Evolutionary conservation across 1,140 invertebrate genomes (phyloP).

Genomic region (Frieseomelitta varia): DNA sequence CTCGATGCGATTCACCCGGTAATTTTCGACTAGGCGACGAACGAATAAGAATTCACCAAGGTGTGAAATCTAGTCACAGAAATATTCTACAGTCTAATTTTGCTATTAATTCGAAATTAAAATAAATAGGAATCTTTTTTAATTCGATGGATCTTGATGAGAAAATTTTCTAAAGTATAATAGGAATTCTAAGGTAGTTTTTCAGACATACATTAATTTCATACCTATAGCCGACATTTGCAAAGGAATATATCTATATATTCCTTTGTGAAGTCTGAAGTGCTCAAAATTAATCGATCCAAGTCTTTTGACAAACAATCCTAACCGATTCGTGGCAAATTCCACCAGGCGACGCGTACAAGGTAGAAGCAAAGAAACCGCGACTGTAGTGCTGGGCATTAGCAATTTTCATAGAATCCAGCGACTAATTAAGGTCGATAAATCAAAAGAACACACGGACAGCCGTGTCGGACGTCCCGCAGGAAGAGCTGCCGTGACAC

Average conservation of each 20-base stretch:
- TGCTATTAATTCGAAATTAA: no score
- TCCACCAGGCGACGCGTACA: background rate
- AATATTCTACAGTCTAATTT: background rate
- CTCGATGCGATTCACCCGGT: background rate
- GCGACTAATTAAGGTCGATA: conserved; percentile 73
- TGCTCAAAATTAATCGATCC: background rate
- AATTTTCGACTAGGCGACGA: background rate
- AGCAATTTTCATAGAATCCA: conserved; percentile 69
- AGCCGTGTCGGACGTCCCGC: conserved; percentile 44
- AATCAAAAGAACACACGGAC: conserved; percentile 71
- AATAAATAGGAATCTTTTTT: no score
- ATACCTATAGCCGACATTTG: no score
- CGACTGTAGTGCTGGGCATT: background rate
- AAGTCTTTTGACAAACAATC: background rate
- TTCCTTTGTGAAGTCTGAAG: no score
- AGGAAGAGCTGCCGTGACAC: conserved; percentile 26
- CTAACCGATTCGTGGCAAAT: conserved; percentile 21
- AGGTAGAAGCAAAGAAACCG: conserved; percentile 18
- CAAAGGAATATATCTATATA: no score
- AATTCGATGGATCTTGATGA: no score
- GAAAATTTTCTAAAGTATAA: no score
- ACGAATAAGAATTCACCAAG: background rate
- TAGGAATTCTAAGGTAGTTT: no score
- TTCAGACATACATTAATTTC: no score
- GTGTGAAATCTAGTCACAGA: background rate